Evolutionary conservation across 2,888 invertebrate species (phyloP).

Genomic region (Dryocosmus kuriphilus): DNA sequence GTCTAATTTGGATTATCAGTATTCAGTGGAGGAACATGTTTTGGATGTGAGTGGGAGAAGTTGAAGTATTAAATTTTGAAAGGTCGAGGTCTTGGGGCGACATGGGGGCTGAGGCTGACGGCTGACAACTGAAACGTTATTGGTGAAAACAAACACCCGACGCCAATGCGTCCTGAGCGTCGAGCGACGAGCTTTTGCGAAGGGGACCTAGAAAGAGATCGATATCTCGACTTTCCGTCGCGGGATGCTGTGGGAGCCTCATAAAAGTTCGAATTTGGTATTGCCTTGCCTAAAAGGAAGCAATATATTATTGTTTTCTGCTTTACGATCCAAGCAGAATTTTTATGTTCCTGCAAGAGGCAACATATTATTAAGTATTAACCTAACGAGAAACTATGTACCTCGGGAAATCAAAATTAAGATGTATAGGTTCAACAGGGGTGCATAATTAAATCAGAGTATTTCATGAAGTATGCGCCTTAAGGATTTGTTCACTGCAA

Average conservation of each 20-base stretch:
- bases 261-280: slow-evolving; percentile 52
- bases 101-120: slow-evolving; percentile 33
- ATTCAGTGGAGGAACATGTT: slow-evolving; percentile 14
- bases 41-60: slow-evolving; percentile 1
- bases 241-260: slow-evolving; percentile 50
- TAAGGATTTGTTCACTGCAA: no score
- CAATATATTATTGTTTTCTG: slow-evolving; percentile 5
- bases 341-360: not conserved
- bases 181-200: slow-evolving; percentile 58
- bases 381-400: no score
- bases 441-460: no score
- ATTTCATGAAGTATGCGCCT: no score
- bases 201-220: slow-evolving; percentile 63
- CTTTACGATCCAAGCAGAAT: not conserved
- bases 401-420: not conserved
- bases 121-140: slow-evolving; percentile 54
- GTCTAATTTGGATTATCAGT: not conserved
- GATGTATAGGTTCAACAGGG: not conserved
- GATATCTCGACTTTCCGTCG: slow-evolving; percentile 61
- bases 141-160: slow-evolving; percentile 58
- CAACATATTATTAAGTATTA: slow-evolving; percentile 6
- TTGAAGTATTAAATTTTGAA: slow-evolving; percentile 28
- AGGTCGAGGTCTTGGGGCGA: slow-evolving; percentile 37
- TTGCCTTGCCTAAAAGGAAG: slow-evolving; percentile 40
- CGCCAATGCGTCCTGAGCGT: slow-evolving; percentile 47